Evolutionary conservation across 2,797 vertebrate species (phyloP).

Genomic region (Cuniculus paca): DNA sequence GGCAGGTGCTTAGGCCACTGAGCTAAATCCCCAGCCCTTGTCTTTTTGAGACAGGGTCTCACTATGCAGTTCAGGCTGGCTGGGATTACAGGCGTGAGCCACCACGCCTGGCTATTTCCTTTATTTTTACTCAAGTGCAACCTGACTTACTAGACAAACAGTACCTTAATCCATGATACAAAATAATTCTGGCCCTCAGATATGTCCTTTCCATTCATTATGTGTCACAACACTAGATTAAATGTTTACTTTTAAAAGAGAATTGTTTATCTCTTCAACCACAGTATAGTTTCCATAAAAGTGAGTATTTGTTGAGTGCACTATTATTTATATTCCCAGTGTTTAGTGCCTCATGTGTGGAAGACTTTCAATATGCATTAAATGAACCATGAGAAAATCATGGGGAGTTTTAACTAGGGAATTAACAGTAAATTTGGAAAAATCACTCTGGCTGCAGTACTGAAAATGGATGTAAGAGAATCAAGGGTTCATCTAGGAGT

Average conservation of each 20-base stretch:
- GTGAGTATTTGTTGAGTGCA: background rate
- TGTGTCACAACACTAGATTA: background rate
- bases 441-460: background rate
- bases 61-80: too few species aligned
- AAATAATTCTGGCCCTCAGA: background rate
- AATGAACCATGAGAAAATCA: background rate
- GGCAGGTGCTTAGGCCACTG: too few species aligned
- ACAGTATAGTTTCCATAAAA: background rate
- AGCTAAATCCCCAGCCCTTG: too few species aligned
- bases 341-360: background rate
- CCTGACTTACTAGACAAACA: background rate
- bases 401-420: background rate
- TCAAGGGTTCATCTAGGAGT: background rate
- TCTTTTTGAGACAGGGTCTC: too few species aligned
- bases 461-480: background rate
- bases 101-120: too few species aligned
- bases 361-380: background rate
- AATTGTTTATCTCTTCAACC: background rate
- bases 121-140: background rate
- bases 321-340: background rate
- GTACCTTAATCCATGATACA: background rate
- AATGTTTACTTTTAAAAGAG: slow-evolving; percentile 9
- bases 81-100: too few species aligned
- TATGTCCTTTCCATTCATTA: background rate
- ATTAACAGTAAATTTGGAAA: slow-evolving; percentile 6